phyloP scores from a whole-genome alignment of 2,113 vertebrate genomes.

The Acrocephalus kingi region DNA sequence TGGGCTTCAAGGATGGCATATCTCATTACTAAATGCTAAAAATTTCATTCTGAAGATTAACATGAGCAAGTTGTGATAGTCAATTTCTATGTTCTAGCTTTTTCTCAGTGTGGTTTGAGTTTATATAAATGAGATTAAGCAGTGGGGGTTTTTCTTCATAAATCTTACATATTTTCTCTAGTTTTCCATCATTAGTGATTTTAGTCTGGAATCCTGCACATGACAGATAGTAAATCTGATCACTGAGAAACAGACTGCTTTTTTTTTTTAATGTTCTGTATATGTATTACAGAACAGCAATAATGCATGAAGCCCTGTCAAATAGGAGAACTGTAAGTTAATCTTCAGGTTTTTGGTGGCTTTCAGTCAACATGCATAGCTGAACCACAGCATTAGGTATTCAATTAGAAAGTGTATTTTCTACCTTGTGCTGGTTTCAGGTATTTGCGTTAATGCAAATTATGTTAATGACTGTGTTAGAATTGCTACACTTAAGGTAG shows the following conservation, averaged over 20 bases:
- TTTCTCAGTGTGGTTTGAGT: background rate
- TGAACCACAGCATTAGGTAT: background rate
- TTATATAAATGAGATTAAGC: background rate
- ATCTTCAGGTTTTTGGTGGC: background rate
- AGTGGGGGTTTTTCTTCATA: background rate
- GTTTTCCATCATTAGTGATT: background rate
- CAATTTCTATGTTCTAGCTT: background rate
- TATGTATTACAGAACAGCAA: background rate
- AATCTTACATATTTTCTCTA: background rate
- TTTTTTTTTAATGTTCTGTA: background rate
- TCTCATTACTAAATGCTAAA: conserved; percentile 76
- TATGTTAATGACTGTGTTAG: background rate
- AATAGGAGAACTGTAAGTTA: background rate
- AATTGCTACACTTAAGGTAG: background rate
- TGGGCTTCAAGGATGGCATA: conserved; percentile 81
- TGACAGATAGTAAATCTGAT: background rate
- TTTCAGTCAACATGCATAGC: background rate
- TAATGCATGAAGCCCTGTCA: background rate
- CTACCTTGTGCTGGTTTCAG: background rate
- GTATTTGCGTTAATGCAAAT: background rate
- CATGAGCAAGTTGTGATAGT: conserved; percentile 20
- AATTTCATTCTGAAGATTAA: conserved; percentile 85
- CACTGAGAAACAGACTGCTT: background rate
- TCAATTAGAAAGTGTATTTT: background rate
- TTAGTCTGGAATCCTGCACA: background rate